Conservation (phyloP, 2,113 vertebrate species). For the Nibea coibor region DNA sequence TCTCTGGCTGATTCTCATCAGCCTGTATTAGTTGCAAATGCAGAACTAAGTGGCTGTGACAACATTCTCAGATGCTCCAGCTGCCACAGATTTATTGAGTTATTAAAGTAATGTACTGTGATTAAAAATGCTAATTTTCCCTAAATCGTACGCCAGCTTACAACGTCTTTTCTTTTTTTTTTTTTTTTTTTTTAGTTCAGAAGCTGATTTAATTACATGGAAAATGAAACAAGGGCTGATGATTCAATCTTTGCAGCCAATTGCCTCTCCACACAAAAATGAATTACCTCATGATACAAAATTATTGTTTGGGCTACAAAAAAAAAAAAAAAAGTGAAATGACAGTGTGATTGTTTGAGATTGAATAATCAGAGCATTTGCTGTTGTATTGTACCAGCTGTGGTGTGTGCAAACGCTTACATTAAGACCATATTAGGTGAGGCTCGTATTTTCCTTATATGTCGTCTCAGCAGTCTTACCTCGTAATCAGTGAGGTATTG, state of each 20-base stretch:
- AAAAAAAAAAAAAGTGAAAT: constrained; percentile 43
- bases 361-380: constrained; percentile 42
- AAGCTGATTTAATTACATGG: constrained; percentile 84
- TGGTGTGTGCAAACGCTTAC: constrained; percentile 10
- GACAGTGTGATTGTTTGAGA: constrained; percentile 26
- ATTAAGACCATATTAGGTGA: constrained; percentile 31
- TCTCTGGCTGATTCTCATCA: constrained; percentile 72
- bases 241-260: constrained; percentile 80
- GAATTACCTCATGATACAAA: constrained; percentile 71
- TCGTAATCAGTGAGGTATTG: constrained; percentile 33
- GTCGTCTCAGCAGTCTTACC: constrained; percentile 29
- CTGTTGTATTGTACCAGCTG: constrained; percentile 1
- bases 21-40: constrained; percentile 73
- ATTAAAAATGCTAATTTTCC: constrained; percentile 86
- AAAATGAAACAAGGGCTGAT: constrained; percentile 82
- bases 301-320: constrained; percentile 67
- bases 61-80: constrained; percentile 79
- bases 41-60: constrained; percentile 79
- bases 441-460: constrained; percentile 37
- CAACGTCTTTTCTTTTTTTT: constrained; percentile 55
- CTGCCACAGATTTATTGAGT: constrained; percentile 83
- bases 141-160: constrained; percentile 79
- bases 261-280: constrained; percentile 70
- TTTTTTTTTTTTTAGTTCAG: constrained; percentile 40
- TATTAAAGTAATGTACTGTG: constrained; percentile 85